Evolutionary conservation across 2,113 vertebrate genomes (phyloP).

Genomic region (Ondatra zibethicus): DNA sequence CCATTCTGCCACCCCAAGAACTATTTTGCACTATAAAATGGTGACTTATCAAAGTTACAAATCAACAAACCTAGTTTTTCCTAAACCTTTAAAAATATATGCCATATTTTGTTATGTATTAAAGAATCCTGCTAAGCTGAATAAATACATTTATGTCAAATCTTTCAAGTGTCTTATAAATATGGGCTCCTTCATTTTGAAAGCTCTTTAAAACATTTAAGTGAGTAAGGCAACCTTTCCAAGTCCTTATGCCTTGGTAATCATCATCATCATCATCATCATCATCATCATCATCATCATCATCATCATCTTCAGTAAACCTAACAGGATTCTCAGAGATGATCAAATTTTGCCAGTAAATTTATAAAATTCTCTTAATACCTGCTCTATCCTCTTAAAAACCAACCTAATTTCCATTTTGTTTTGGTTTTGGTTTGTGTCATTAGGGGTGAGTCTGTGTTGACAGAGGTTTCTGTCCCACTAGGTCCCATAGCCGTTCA

Average conservation of each 20-base stretch:
- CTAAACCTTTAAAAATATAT: not conserved
- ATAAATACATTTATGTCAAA: conserved; percentile 41
- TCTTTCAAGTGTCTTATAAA: conserved; percentile 7
- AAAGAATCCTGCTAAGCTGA: not conserved
- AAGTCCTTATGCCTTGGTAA: not conserved
- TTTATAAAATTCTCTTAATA: conserved; percentile 17
- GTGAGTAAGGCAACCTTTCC: not conserved
- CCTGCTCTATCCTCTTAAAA: not conserved
- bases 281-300: not conserved
- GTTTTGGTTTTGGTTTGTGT: not conserved
- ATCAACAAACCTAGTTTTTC: not conserved
- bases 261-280: not conserved
- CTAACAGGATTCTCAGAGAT: not conserved
- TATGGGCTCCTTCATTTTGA: not conserved
- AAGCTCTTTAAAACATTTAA: conserved; percentile 26
- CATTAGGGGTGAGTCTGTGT: not conserved
- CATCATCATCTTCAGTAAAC: not conserved
- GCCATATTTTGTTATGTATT: conserved; percentile 14
- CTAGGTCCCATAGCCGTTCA: too few species aligned
- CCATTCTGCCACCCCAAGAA: not conserved
- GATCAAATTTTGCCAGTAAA: not conserved
- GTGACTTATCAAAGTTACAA: conserved; percentile 10
- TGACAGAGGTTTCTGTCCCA: too few species aligned
- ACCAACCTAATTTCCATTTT: not conserved
- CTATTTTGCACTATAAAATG: not conserved